Conservation (phyloP, 1,140 invertebrate species). For the Heliconius congener region DNA sequence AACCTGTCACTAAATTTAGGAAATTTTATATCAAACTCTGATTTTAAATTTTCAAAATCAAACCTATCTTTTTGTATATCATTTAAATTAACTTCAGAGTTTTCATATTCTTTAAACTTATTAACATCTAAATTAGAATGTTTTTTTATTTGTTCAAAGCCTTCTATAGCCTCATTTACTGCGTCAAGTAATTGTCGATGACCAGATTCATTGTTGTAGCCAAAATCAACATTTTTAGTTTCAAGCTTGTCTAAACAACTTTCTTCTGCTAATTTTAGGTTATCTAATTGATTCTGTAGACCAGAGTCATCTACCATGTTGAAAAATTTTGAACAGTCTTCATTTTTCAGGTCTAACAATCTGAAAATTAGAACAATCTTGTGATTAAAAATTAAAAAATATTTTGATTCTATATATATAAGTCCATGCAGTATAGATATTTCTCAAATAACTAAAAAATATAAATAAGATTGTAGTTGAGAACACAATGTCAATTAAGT, state of each 20-base stretch:
- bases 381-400: neutral
- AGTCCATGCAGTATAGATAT: too few relatives aligned
- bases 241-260: slow-evolving; percentile 59
- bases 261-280: slow-evolving; percentile 53
- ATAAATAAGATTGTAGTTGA: too few relatives aligned
- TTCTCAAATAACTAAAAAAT: too few relatives aligned
- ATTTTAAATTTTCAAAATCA: slow-evolving; percentile 59
- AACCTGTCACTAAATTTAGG: slow-evolving; percentile 64
- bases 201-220: slow-evolving; percentile 58
- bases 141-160: slow-evolving; percentile 64
- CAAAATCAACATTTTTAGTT: slow-evolving; percentile 70
- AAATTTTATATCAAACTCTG: slow-evolving; percentile 61
- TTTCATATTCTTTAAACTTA: slow-evolving; percentile 63
- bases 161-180: slow-evolving; percentile 65
- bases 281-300: slow-evolving; percentile 41
- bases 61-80: slow-evolving; percentile 58
- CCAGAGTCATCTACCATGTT: slow-evolving; percentile 55
- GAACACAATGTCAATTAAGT: too few relatives aligned
- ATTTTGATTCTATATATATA: too few relatives aligned
- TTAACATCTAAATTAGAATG: slow-evolving; percentile 58
- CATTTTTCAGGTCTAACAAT: slow-evolving; percentile 55
- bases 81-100: slow-evolving; percentile 46
- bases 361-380: slow-evolving; percentile 48
- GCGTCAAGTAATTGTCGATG: slow-evolving; percentile 66
- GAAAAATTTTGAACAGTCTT: slow-evolving; percentile 54